phyloP scores from a whole-genome alignment of 2,888 invertebrate species.

The Morpho helenor region DNA sequence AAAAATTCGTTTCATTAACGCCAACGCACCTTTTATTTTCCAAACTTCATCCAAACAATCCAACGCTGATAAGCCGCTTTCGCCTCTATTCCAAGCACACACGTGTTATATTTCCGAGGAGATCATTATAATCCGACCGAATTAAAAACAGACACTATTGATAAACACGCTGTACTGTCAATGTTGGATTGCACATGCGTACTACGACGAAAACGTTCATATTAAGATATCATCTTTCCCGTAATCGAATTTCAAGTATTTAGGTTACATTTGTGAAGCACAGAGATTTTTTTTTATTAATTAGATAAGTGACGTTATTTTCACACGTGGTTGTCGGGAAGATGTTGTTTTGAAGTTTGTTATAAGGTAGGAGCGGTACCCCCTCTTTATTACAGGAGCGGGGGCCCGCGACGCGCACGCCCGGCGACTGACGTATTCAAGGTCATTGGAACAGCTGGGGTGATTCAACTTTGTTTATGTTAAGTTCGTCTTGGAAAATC shows the following conservation, averaged over 20 bases:
- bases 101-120: background rate
- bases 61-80: background rate
- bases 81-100: background rate
- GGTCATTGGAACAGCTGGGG: slow-evolving; percentile 40
- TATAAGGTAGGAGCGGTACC: slow-evolving; percentile 13
- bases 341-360: slow-evolving; percentile 5
- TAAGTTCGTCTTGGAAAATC: slow-evolving; percentile 1
- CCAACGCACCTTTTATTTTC: slow-evolving; percentile 8
- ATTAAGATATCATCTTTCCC: background rate
- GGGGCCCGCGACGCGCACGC: slow-evolving; percentile 18
- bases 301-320: background rate
- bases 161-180: slow-evolving; percentile 6
- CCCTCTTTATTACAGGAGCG: slow-evolving; percentile 9
- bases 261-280: slow-evolving; percentile 5
- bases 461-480: slow-evolving; percentile 30
- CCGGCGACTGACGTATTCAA: slow-evolving; percentile 33
- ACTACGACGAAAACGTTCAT: background rate
- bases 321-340: slow-evolving; percentile 7
- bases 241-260: background rate
- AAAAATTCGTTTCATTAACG: background rate
- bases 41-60: background rate
- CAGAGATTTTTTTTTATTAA: background rate
- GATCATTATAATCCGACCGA: background rate
- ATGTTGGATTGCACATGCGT: slow-evolving; percentile 3
- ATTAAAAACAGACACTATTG: background rate